Evolutionary conservation across 2,888 invertebrate genomes (phyloP).

Genomic region (Lottia gigantea): DNA sequence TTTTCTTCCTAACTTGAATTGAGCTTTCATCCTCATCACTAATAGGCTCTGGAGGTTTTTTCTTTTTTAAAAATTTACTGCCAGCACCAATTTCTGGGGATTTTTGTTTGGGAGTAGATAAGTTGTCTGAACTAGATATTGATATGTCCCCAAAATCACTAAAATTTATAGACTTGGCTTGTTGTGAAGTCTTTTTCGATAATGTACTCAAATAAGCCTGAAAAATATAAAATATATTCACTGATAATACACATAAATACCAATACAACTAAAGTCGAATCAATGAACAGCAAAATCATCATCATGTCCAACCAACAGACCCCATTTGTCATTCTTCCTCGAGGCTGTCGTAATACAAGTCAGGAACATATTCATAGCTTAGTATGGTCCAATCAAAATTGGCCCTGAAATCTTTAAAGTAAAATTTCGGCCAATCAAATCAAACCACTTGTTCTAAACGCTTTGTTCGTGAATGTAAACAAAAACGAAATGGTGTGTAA

Average conservation of each 20-base stretch:
- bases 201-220: constrained; percentile 54
- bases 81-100: constrained; percentile 32
- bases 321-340: too few relatives aligned
- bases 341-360: too few relatives aligned
- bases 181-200: constrained; percentile 49
- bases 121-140: constrained; percentile 51
- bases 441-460: too few relatives aligned
- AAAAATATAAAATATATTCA: constrained; percentile 13
- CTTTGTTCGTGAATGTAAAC: too few relatives aligned
- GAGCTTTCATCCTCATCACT: constrained; percentile 2
- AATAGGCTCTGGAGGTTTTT: constrained; percentile 29
- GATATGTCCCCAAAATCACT: constrained; percentile 58
- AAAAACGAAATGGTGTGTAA: too few relatives aligned
- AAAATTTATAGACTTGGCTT: constrained; percentile 49
- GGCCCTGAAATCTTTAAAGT: too few relatives aligned
- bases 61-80: constrained; percentile 57
- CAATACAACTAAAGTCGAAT: too few relatives aligned
- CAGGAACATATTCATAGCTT: too few relatives aligned
- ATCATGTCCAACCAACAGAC: too few relatives aligned
- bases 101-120: constrained; percentile 29
- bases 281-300: too few relatives aligned
- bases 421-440: too few relatives aligned
- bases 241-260: background rate
- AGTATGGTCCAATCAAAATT: too few relatives aligned
- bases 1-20: constrained; percentile 5